Base-by-base conservation (phyloP, 2,113 vertebrate species). In the Cyprinodon tularosa region DNA sequence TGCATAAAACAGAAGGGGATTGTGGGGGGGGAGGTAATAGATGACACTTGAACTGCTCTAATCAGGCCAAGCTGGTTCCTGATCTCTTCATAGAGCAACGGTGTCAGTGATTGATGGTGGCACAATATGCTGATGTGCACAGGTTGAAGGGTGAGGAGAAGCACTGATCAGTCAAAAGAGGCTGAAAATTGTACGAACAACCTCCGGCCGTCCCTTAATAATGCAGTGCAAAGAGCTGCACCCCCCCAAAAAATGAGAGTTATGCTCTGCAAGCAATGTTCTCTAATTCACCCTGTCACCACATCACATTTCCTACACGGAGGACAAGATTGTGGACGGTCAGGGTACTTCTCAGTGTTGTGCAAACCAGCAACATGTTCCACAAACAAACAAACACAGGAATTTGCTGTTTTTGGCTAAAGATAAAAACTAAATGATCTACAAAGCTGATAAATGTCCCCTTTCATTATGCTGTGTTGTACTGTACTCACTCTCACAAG, bases 51-150 rank as follows among this genome's bases (percentile, higher is more conserved):
- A 87, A 80, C 85, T 20, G 66, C 82, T 86, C 74, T 89, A 88
- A 91, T 89, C 88, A 86, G 91, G 84, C 37, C 88, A 79, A 90
- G 86, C 78, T 77, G 86, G 83, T 68, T n/a, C 74, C 88, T 88
- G 87, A 87, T 88, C 87, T 87, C 82, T 80, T 88, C 82, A 80
- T 71, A 71, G 80, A 86, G 73, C 63, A 48, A 17, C 37, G 63
- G 47, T 65, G 90, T 78, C 85, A 68, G 66, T 89, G 90, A 92
- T 80, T 89, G 92, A 91, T 90, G 80, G 85, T 81, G 1, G 57
- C 75, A 20, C 37, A 20, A 82, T 61, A 72, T 76, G 89, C 91
- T 89, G 90, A 88, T 84, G 83, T 53, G 5, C 70, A 66, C 78
- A 82, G 88, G 84, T 87, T 78, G 78, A 74, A 78, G 74, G 84